Conservation (phyloP, 1,140 invertebrate species). For the Limonius californicus region DNA sequence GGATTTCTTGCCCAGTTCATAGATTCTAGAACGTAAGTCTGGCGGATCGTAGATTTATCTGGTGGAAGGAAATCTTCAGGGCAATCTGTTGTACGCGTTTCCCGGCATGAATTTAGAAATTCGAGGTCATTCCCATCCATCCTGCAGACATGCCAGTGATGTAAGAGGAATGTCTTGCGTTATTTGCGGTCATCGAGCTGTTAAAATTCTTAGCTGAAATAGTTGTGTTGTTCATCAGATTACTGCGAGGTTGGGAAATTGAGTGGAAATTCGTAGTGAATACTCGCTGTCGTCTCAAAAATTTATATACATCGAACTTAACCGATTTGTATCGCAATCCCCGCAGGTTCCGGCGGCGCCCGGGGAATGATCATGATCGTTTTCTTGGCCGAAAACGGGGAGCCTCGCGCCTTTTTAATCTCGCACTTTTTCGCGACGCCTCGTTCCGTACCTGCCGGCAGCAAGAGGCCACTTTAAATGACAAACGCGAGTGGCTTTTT, state of each 20-base stretch:
- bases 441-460: constrained; percentile 13
- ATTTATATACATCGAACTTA: constrained; percentile 20
- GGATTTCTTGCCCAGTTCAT: no score
- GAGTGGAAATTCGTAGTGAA: constrained; percentile 24
- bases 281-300: constrained; percentile 10
- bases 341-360: background rate
- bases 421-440: background rate
- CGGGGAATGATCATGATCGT: no score
- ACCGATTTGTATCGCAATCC: background rate
- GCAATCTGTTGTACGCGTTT: no score
- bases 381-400: no score
- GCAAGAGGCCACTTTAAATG: constrained; percentile 32
- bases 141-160: constrained; percentile 19
- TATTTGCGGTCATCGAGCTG: constrained; percentile 29
- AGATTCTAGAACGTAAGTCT: no score
- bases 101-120: constrained; percentile 1
- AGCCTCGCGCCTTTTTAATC: constrained; percentile 5
- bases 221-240: constrained; percentile 31
- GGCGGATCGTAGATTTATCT: no score
- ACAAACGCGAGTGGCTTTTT: constrained; percentile 38
- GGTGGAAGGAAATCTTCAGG: no score
- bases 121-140: constrained; percentile 10
- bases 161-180: constrained; percentile 29
- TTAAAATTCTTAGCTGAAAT: constrained; percentile 32
- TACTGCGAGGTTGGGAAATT: constrained; percentile 26